Conservation (phyloP, 2,797 vertebrate genomes). For the Tarsius wallacei region DNA sequence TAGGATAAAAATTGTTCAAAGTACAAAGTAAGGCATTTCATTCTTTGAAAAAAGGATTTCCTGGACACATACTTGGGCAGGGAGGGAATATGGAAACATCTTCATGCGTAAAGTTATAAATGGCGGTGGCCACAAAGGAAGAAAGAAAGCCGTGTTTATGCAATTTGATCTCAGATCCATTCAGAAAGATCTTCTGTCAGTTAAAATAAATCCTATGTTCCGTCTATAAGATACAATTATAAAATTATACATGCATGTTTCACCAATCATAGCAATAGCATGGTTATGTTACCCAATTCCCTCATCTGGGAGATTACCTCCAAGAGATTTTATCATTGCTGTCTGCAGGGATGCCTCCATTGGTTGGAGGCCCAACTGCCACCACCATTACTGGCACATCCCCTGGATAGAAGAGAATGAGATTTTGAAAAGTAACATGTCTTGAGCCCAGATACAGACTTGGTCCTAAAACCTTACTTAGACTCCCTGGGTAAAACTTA, state of each 20-base stretch:
- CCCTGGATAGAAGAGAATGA: background rate
- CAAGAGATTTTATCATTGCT: background rate
- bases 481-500: background rate
- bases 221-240: background rate
- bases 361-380: background rate
- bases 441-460: background rate
- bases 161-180: background rate
- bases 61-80: background rate
- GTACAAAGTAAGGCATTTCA: conserved; percentile 18
- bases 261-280: background rate
- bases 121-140: background rate
- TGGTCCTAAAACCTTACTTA: background rate
- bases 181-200: conserved; percentile 16
- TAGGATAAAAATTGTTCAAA: conserved; percentile 53
- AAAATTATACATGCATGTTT: background rate
- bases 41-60: background rate
- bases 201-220: conserved; percentile 1
- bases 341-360: background rate
- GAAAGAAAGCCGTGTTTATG: background rate
- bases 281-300: background rate
- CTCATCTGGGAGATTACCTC: background rate
- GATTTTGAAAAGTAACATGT: background rate
- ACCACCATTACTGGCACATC: background rate
- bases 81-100: background rate
- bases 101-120: background rate